phyloP scores from a whole-genome alignment of 2,888 invertebrate genomes.

The Eledona agricola region DNA sequence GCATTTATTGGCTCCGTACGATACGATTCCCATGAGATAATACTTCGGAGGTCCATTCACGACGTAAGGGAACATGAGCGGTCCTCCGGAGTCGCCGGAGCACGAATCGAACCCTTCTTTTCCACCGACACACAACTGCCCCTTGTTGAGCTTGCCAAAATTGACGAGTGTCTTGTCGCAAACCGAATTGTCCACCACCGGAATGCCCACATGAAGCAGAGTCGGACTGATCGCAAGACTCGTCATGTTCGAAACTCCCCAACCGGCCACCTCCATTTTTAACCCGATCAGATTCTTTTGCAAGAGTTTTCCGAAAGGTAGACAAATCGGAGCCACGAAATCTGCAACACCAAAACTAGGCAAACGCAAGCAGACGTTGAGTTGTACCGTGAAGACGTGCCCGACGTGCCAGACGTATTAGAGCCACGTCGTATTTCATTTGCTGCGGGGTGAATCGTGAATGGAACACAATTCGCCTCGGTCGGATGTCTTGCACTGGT shows the following conservation, averaged over 20 bases:
- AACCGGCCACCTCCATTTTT: constrained; percentile 66
- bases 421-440: constrained; percentile 58
- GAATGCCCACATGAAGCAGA: constrained; percentile 55
- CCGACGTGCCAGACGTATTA: constrained; percentile 53
- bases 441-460: background rate
- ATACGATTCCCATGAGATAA: constrained; percentile 70
- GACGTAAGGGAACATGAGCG: constrained; percentile 62
- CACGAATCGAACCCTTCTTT: constrained; percentile 68
- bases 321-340: constrained; percentile 69
- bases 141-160: constrained; percentile 1
- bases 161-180: constrained; percentile 43
- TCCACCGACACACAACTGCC: constrained; percentile 62
- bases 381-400: constrained; percentile 38
- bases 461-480: constrained; percentile 39
- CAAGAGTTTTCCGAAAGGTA: constrained; percentile 63
- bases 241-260: constrained; percentile 56
- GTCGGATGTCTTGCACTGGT: constrained; percentile 58
- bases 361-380: no score
- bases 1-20: constrained; percentile 66
- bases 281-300: constrained; percentile 58
- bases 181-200: constrained; percentile 45
- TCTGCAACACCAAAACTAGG: constrained; percentile 52
- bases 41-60: constrained; percentile 65
- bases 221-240: constrained; percentile 47
- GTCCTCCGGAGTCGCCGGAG: constrained; percentile 72